Conservation (phyloP, 2,888 invertebrate species). For the Erebia epiphron region DNA sequence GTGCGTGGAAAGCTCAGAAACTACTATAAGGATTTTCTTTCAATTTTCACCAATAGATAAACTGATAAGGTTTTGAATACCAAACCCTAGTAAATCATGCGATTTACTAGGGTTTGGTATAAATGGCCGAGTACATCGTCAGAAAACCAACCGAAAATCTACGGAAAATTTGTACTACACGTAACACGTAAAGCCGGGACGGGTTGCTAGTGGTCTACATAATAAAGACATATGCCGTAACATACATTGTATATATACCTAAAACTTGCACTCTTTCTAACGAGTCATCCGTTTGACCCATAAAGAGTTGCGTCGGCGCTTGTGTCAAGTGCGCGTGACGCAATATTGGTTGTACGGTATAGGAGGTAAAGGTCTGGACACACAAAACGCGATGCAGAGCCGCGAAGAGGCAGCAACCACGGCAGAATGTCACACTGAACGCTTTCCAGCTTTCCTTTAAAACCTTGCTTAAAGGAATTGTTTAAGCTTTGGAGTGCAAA, state of each 20-base stretch:
- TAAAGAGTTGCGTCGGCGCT: conserved; percentile 17
- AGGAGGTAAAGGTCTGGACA: not conserved
- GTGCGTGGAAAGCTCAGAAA: too few species aligned
- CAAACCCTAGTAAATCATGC: too few species aligned
- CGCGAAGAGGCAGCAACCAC: not conserved
- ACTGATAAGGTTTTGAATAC: too few species aligned
- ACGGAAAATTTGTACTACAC: too few species aligned
- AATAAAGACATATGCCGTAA: not conserved
- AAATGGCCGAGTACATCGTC: too few species aligned
- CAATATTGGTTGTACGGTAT: conserved; percentile 18
- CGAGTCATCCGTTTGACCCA: conserved; percentile 23
- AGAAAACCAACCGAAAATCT: too few species aligned
- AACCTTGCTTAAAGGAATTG: too few species aligned
- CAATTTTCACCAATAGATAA: too few species aligned
- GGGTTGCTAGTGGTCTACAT: not conserved
- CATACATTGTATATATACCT: not conserved
- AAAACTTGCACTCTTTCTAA: conserved; percentile 18
- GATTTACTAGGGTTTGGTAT: too few species aligned
- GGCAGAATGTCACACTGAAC: not conserved
- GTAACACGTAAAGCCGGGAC: too few species aligned
- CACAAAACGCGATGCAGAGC: not conserved
- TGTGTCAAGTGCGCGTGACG: conserved; percentile 34
- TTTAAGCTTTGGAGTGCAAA: too few species aligned
- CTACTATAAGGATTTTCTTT: too few species aligned
- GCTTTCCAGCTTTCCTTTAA: not conserved